Evolutionary conservation across 1,140 invertebrate genomes (phyloP), one percentile per base, ranked within the genome.

Genomic region (Bombus balteatus): DNA sequence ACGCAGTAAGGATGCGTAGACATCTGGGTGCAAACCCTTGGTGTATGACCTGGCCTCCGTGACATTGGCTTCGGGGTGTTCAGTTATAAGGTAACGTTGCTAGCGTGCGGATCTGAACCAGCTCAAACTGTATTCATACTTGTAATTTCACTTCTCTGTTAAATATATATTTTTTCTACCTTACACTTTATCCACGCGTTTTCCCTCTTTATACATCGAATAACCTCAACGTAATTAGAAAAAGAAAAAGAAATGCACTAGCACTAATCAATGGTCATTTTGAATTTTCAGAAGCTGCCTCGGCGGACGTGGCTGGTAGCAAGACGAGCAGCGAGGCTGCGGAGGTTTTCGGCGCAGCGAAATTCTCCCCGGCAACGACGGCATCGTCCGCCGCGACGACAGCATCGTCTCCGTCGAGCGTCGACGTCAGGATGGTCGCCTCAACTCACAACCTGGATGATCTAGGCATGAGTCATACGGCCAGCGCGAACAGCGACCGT

Each of bases 361-460:
- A 83, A 32, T 86, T 89, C 65, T 80, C 88, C 59, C 85, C 92
- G 66, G 87, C 88, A 47, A 82, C 88, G 76, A 68, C 68, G 81
- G 57, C 62, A 37, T 75, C 70, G 39, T 82, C 88, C 68, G 85
- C 91, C 57, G 84, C 88, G 57, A 86, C 88, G 66, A 59, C 37
- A 81, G 41, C 53, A 32, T 75, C 83, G 43, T 87, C 88, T 6
- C 43, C 43, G 9, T 53, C 70, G 59, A n/a, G 59, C 70, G 84
- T 68, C 84, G 90, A 87, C 85, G 79, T 59, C 81, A 94, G 89
- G 80, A 95, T 95, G 95, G 95, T 95, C 39, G 94, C 94, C 3
- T 95, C 95, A 79, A 92, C 91, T 71, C 94, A 95, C 81, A 94
- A 90, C 32, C 91, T 93, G 72, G 94, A 95, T 65, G 92, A 95